Conservation (phyloP, 2,797 vertebrate species). For the Tympanoctomys barrerae region DNA sequence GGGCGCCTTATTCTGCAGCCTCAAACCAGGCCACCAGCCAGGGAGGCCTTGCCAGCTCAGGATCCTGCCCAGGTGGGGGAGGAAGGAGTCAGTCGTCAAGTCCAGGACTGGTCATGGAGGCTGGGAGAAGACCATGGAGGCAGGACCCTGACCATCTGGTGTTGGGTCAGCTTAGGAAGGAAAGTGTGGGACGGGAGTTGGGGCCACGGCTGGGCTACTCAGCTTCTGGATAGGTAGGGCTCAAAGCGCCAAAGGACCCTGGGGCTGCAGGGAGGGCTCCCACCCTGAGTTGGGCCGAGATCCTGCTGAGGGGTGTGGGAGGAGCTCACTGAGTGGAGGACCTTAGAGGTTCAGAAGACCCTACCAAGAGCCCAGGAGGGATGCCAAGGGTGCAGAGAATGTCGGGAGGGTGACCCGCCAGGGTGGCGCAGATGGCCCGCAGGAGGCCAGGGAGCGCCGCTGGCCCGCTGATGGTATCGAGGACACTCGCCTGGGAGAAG, state of each 20-base stretch:
- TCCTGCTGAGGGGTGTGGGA: neutral
- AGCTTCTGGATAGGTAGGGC: too few relatives aligned
- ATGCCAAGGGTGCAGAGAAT: neutral
- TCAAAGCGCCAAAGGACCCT: neutral
- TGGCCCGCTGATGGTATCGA: neutral
- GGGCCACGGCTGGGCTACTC: neutral
- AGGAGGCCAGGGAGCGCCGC: neutral
- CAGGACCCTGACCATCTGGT: neutral
- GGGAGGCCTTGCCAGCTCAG: neutral
- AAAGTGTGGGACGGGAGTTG: too few relatives aligned
- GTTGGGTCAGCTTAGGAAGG: neutral
- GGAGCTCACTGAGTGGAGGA: neutral
- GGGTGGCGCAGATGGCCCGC: neutral
- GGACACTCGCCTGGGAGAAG: neutral
- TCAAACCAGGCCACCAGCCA: neutral
- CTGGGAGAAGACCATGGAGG: neutral
- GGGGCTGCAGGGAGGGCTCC: neutral
- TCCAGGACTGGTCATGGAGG: neutral
- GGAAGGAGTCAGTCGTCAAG: too few relatives aligned
- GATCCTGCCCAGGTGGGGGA: neutral
- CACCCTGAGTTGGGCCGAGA: neutral
- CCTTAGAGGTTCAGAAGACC: neutral
- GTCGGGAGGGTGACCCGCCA: neutral
- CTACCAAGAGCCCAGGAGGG: neutral
- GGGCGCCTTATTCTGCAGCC: neutral